Evolutionary conservation across 2,888 invertebrate genomes (phyloP), one percentile per base, ranked within the genome.

Genomic region (Lymantria monacha): DNA sequence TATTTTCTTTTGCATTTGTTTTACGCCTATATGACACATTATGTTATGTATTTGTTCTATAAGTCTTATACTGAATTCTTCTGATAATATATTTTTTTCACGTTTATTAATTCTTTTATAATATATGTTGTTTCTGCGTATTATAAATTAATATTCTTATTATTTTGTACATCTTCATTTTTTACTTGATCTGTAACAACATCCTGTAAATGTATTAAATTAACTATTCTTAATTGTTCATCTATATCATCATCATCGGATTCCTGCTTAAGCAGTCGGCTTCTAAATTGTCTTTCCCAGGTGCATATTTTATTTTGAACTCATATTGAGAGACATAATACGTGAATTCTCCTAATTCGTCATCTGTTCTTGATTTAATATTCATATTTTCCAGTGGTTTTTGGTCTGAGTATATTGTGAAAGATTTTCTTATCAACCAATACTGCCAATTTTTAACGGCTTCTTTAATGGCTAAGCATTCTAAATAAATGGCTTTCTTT

Each of bases 11-110:
- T 13, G n/a, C 37, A 55, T 48, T 51, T 68, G 66, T 43, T 41
- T 42, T 14, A 42, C 49, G 22, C 63, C 59, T 11, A 70, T 59
- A 48, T 74, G 69, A 46, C 68, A 66, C 0, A 49, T 49, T 10
- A 11, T 10, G 10, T 63, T 7, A 49, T 69, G 67, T 40, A 47
- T 14, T 8, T 46, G 37, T 59, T 50, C 38, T 33, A 69, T 57
- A 10, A 63, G 9, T 30, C 37, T 55, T 49, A 49, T 64, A 51
- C 65, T 66, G 43, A 64, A 59, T 42, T 57, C 52, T 49, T 68
- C 69, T 11, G 66, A 37, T 7, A 70, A 8, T 5, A 69, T 45
- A 3, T 57, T 66, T 58, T 61, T 63, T 45, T 58, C 47, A 44
- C 46, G 5, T 51, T 51, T 44, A n/a, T 33, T 15, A 7, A 11